Base-by-base conservation (phyloP, 1,140 invertebrate genomes). In the Drosophila ironensis region DNA sequence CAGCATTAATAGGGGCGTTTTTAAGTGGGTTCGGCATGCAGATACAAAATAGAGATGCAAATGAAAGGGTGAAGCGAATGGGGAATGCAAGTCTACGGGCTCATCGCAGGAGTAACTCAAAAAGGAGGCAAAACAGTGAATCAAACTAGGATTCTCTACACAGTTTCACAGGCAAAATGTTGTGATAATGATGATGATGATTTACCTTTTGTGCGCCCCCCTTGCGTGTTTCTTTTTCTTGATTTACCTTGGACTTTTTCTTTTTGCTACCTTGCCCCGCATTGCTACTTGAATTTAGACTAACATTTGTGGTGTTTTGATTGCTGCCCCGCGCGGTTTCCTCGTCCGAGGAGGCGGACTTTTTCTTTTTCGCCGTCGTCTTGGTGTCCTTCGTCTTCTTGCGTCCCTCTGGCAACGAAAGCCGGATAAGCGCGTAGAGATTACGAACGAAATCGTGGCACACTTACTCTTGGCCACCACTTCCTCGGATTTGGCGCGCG, bases 401-500 rank as follows among this genome's bases (percentile, higher is more conserved):
- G 68, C 92, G 91, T 69, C 92, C 93, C 89, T 91, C 93, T 93
- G 46, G 1, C 28, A 67, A 35, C 2, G 16, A 6, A 25, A 33
- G n/a, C n/a, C n/a, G n/a, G n/a, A n/a, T n/a, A n/a, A n/a, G n/a
- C n/a, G n/a, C n/a, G n/a, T n/a, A n/a, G n/a, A n/a, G n/a, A n/a
- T n/a, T n/a, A n/a, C n/a, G n/a, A n/a, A n/a, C n/a, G n/a, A n/a
- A n/a, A n/a, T n/a, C n/a, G n/a, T n/a, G n/a, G n/a, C n/a, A n/a
- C 5, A 37, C 45, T 33, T 89, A 92, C 91, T 92, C 84, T 92
- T 92, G 25, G 90, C 90, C 3, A 91, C 87, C 46, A 89, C 89
- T 47, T 93, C 92, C 57, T 92, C 91, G 37, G 93, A 93, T 69
- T 93, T 92, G 24, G 92, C 92, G 41, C 94, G 91, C 12, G 94